Percentiles rank a stretch among this genome's conserved stretches.
phyloP scores from a whole-genome alignment of 2,888 invertebrate genomes.

The Sicus ferrugineus region DNA sequence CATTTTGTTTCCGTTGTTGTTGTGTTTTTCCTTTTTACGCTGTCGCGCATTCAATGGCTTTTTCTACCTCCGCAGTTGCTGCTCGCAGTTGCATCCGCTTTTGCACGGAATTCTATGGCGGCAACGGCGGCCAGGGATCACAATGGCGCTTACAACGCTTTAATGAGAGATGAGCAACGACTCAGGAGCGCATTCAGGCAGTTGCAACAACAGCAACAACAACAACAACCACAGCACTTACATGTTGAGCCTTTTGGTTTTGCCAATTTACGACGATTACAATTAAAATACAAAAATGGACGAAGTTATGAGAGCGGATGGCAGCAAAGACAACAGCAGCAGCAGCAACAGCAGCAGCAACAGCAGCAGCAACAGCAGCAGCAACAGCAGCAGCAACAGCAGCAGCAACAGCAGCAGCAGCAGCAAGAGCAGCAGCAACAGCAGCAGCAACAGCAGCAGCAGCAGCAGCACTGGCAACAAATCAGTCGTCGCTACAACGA shows the following conservation, averaged over 20 bases:
- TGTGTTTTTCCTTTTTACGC: not conserved
- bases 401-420: not conserved
- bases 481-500: conserved; percentile 8
- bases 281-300: conserved; percentile 26
- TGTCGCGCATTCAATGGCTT: not conserved
- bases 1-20: conserved; percentile 1
- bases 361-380: conserved; percentile 13
- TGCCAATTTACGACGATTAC: conserved; percentile 31
- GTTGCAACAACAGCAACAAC: conserved; percentile 1
- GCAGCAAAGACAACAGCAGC: conserved; percentile 1
- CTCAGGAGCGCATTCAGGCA: not conserved
- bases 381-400: conserved; percentile 3
- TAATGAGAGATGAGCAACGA: conserved; percentile 13
- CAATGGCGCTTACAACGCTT: conserved; percentile 15
- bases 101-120: conserved; percentile 10
- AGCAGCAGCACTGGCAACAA: conserved; percentile 16
- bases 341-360: conserved; percentile 6
- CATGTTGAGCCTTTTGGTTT: conserved; percentile 26
- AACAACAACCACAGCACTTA: conserved; percentile 11
- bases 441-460: not conserved
- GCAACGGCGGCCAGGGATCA: conserved; percentile 12
- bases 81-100: conserved; percentile 19
- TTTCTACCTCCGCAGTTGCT: conserved; percentile 25
- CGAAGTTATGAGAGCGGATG: conserved; percentile 3
- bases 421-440: not conserved